These are phyloP conservation scores for Carcina quercana DNA, from an alignment of 2,888 invertebrate genomes.

Conservation along the genomic window DNA sequence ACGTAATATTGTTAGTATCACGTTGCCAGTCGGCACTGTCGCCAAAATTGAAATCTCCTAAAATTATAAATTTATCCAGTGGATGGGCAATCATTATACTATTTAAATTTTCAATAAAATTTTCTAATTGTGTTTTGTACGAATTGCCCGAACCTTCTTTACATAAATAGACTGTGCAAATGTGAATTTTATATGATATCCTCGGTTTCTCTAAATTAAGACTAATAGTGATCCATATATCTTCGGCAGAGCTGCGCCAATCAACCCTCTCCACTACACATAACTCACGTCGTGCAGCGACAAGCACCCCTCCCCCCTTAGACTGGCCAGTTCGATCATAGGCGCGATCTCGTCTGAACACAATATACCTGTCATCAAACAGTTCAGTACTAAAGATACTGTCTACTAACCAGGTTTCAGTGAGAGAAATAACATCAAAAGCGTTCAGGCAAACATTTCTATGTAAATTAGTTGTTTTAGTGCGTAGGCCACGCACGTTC, in stretches of 20 bases:
- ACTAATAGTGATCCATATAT: constrained; percentile 2
- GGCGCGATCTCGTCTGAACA: constrained; percentile 9
- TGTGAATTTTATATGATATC: constrained; percentile 1
- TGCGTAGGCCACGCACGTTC: neutral
- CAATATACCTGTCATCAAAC: constrained; percentile 10
- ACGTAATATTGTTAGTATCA: too few species aligned
- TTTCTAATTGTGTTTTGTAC: neutral
- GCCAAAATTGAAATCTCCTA: constrained; percentile 5
- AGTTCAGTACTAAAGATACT: constrained; percentile 6
- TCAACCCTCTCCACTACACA: neutral
- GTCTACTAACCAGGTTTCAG: constrained; percentile 10
- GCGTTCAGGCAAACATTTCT: constrained; percentile 2
- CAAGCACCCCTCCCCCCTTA: constrained; percentile 5
- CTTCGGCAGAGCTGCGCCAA: constrained; percentile 2
- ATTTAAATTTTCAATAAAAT: constrained; percentile 1
- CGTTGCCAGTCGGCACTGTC: neutral
- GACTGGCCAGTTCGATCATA: constrained; percentile 4
- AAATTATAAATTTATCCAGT: constrained; percentile 3
- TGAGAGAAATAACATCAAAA: constrained; percentile 8
- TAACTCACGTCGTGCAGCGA: constrained; percentile 3
- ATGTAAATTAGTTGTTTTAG: constrained; percentile 6
- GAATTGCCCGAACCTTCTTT: neutral
- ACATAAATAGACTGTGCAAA: constrained; percentile 2
- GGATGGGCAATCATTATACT: neutral
- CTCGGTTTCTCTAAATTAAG: neutral